phyloP scores from a whole-genome alignment of 2,888 invertebrate genomes.

The Drosophila austrosaltans region DNA sequence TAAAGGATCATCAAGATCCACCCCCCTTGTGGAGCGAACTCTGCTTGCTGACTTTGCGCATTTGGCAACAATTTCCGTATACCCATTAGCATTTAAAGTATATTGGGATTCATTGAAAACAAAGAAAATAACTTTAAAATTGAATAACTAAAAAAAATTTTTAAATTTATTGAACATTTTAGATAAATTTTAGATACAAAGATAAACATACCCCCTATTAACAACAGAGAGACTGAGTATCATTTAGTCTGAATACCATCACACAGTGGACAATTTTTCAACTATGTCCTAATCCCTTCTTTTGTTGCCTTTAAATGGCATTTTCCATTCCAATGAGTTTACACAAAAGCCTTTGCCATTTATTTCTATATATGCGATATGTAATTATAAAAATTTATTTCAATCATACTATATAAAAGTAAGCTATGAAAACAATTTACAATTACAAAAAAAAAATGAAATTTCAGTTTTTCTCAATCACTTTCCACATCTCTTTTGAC shows the following conservation, averaged over 20 bases:
- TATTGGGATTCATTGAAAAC: neutral
- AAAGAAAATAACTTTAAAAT: no score
- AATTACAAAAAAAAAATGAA: neutral
- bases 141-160: no score
- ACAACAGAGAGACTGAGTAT: neutral
- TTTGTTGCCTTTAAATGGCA: slow-evolving; percentile 42
- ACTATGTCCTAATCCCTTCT: neutral
- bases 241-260: neutral
- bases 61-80: neutral
- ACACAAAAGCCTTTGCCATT: slow-evolving; percentile 22
- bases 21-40: slow-evolving; percentile 24
- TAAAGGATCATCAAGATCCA: slow-evolving; percentile 2
- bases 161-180: no score
- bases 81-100: neutral
- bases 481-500: neutral
- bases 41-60: slow-evolving; percentile 8
- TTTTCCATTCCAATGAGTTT: slow-evolving; percentile 37
- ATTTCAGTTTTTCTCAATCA: neutral
- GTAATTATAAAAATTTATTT: slow-evolving; percentile 5
- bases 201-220: no score
- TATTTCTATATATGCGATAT: neutral
- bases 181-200: no score
- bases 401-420: neutral
- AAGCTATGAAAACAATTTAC: neutral
- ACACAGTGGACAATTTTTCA: neutral